Evolutionary conservation across 2,797 vertebrate species (phyloP).

Genomic region (Parambassis ranga): DNA sequence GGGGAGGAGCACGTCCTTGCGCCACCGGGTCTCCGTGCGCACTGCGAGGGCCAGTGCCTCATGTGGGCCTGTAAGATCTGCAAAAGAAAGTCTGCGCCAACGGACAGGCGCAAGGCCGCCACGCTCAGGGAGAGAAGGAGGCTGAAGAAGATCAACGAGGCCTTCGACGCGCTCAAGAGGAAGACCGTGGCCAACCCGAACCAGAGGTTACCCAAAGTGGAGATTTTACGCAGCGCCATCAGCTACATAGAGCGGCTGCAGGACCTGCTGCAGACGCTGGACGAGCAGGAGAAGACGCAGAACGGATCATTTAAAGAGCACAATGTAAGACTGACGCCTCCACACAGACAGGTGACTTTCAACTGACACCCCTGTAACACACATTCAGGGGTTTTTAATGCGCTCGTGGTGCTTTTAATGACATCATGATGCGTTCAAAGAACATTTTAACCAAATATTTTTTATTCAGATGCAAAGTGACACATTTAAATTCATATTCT

Average conservation of each 20-base stretch:
- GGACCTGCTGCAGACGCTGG: slow-evolving; percentile 90
- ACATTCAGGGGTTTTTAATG: neutral
- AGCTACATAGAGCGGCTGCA: slow-evolving; percentile 96
- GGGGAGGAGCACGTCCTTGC: slow-evolving; percentile 94
- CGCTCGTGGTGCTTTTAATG: neutral
- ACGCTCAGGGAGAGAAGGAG: slow-evolving; percentile 92
- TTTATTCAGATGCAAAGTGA: too few relatives aligned
- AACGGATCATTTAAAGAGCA: slow-evolving; percentile 77
- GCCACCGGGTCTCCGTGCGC: slow-evolving; percentile 89
- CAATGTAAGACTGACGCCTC: slow-evolving; percentile 66
- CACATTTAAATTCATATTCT: neutral
- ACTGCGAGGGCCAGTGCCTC: slow-evolving; percentile 95
- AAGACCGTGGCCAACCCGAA: slow-evolving; percentile 95
- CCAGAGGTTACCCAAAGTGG: slow-evolving; percentile 97
- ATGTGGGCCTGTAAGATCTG: slow-evolving; percentile 98
- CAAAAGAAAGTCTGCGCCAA: slow-evolving; percentile 94
- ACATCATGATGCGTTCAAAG: neutral
- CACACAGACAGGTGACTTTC: slow-evolving; percentile 3
- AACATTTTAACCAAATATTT: neutral
- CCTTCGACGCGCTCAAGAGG: slow-evolving; percentile 95
- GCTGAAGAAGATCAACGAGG: slow-evolving; percentile 99
- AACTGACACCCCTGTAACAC: neutral
- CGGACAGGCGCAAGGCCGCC: slow-evolving; percentile 93
- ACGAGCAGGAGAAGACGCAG: slow-evolving; percentile 88
- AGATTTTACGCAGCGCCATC: slow-evolving; percentile 98